phyloP scores from a whole-genome alignment of 2,888 invertebrate species.

The Fragum fragum region DNA sequence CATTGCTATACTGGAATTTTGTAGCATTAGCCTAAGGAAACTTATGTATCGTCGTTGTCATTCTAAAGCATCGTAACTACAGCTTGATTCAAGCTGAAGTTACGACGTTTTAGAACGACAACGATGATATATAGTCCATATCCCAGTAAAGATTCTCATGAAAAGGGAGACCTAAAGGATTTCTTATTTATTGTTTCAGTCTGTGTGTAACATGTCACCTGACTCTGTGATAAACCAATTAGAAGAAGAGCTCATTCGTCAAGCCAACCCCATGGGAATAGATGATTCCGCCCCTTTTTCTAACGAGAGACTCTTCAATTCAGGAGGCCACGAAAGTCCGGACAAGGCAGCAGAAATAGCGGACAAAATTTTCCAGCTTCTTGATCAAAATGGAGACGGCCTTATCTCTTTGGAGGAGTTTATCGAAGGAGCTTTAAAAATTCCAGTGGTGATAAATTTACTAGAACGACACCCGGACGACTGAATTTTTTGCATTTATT shows the following conservation, averaged over 20 bases:
- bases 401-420: slow-evolving; percentile 67
- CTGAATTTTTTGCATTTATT: not conserved
- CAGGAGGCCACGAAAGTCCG: slow-evolving; percentile 37
- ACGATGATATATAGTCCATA: too few relatives aligned
- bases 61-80: too few relatives aligned
- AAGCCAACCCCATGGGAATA: slow-evolving; percentile 3
- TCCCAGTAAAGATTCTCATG: too few relatives aligned
- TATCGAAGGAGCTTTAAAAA: slow-evolving; percentile 54
- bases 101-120: too few relatives aligned
- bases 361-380: slow-evolving; percentile 50
- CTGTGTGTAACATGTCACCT: slow-evolving; percentile 59
- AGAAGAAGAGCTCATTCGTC: slow-evolving; percentile 40
- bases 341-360: slow-evolving; percentile 56
- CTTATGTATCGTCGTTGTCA: too few relatives aligned
- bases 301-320: not conserved
- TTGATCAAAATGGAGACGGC: slow-evolving; percentile 67
- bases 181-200: slow-evolving; percentile 42
- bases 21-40: too few relatives aligned
- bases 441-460: slow-evolving; percentile 60
- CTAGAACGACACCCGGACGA: slow-evolving; percentile 59
- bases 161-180: too few relatives aligned
- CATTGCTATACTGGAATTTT: too few relatives aligned
- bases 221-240: slow-evolving; percentile 50
- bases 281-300: slow-evolving; percentile 17
- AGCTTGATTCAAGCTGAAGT: too few relatives aligned